phyloP scores from a whole-genome alignment of 1,140 invertebrate species.

The Heliconius congener region DNA sequence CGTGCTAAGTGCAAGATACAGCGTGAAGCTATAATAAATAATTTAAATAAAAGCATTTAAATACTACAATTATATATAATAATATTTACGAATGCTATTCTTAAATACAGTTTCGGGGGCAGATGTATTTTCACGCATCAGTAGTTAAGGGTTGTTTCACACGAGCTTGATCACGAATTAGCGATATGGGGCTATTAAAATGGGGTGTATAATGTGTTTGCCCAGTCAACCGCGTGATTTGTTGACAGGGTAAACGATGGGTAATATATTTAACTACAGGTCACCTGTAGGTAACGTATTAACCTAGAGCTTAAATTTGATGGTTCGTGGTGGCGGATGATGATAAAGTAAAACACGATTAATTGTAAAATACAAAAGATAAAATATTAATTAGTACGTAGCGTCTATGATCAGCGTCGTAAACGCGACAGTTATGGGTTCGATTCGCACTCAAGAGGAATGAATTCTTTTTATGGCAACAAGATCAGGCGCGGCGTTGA shows the following conservation, averaged over 20 bases:
- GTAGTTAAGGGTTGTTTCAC: slow-evolving; percentile 42
- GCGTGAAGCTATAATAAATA: background rate
- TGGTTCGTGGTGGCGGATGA: background rate
- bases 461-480: too few species aligned
- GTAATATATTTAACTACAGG: background rate
- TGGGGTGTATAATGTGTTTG: slow-evolving; percentile 26
- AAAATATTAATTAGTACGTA: too few species aligned
- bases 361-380: background rate
- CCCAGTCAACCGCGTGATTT: slow-evolving; percentile 50
- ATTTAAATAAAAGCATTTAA: background rate
- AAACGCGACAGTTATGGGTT: background rate
- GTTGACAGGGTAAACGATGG: slow-evolving; percentile 24
- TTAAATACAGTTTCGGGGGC: slow-evolving; percentile 9
- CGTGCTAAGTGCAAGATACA: background rate
- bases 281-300: background rate
- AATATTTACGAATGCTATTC: background rate
- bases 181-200: slow-evolving; percentile 34
- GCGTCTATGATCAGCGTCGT: too few species aligned
- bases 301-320: background rate
- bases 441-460: background rate
- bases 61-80: background rate
- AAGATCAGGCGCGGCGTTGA: background rate
- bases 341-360: too few species aligned
- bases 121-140: slow-evolving; percentile 45
- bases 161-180: slow-evolving; percentile 53